Percentiles rank a stretch among this genome's conserved stretches.
These are phyloP conservation scores for Neodiprion lecontei DNA, from an alignment of 1,140 invertebrate genomes.

Conservation along the genomic window DNA sequence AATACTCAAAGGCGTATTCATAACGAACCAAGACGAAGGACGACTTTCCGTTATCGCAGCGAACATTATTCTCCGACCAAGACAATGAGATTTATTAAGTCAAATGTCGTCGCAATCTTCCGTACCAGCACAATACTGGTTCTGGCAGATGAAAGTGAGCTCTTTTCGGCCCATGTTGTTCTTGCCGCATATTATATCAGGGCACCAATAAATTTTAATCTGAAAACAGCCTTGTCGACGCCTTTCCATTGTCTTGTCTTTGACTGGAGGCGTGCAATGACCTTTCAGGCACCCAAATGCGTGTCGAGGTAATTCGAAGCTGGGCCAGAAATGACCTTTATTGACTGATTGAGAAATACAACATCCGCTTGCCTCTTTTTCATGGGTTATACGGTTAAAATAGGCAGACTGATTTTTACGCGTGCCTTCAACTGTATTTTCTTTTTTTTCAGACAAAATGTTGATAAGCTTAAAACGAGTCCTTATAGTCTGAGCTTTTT, in stretches of 20 bases:
- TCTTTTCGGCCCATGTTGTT: background rate
- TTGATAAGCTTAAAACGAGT: too few relatives aligned
- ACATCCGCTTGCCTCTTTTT: too few relatives aligned
- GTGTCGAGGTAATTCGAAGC: background rate
- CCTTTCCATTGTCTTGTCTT: background rate
- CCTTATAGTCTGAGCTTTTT: too few relatives aligned
- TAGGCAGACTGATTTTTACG: too few relatives aligned
- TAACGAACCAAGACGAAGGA: background rate
- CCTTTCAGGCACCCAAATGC: background rate
- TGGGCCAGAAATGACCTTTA: background rate
- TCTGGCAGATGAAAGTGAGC: background rate
- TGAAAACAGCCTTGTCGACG: background rate
- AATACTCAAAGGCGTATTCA: background rate
- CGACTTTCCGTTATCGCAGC: background rate
- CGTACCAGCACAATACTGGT: background rate
- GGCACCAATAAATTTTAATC: background rate
- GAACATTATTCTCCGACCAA: background rate
- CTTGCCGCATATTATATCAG: background rate
- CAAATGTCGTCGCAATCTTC: background rate
- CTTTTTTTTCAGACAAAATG: too few relatives aligned
- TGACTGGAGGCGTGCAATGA: slow-evolving; percentile 4
- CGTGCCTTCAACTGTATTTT: too few relatives aligned
- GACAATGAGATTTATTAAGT: slow-evolving; percentile 6
- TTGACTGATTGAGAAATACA: too few relatives aligned
- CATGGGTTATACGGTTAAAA: too few relatives aligned